phyloP scores from a whole-genome alignment of 2,888 invertebrate genomes.

The Heteromyza rotundicornis region DNA sequence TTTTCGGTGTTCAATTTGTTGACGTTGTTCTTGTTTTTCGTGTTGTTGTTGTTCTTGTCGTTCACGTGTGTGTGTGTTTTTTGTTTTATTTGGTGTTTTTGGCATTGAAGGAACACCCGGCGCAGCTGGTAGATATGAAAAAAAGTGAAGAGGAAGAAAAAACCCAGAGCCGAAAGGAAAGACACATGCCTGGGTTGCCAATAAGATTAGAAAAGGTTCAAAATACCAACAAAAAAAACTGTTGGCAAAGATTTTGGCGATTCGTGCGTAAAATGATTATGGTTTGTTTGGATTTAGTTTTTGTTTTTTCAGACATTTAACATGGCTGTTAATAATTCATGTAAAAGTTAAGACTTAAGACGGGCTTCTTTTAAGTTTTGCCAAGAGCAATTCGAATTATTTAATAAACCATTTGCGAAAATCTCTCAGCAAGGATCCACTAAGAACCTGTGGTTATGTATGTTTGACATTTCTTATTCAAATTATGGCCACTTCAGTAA shows the following conservation, averaged over 20 bases:
- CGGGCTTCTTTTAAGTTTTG: too few relatives aligned
- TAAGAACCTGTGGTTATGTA: too few relatives aligned
- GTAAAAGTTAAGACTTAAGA: too few relatives aligned
- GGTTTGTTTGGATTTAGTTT: too few relatives aligned
- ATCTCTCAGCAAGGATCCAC: too few relatives aligned
- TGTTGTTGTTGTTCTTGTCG: slow-evolving; percentile 4
- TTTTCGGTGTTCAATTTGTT: not conserved
- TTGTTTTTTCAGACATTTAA: too few relatives aligned
- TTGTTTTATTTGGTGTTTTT: not conserved
- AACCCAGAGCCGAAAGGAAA: slow-evolving; percentile 8
- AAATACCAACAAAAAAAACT: not conserved
- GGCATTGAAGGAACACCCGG: slow-evolving; percentile 40
- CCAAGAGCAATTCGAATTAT: too few relatives aligned
- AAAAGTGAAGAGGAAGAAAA: slow-evolving; percentile 13
- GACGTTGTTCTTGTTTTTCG: not conserved
- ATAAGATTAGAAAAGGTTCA: not conserved
- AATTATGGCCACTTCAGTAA: too few relatives aligned
- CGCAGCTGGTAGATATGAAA: slow-evolving; percentile 46
- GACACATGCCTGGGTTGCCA: not conserved
- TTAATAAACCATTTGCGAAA: too few relatives aligned
- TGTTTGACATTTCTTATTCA: too few relatives aligned
- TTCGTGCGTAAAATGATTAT: not conserved
- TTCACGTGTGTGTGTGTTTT: not conserved
- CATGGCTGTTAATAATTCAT: too few relatives aligned
- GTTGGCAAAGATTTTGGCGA: not conserved